Conservation (phyloP, 2,797 vertebrate species). For the Acomys russatus region DNA sequence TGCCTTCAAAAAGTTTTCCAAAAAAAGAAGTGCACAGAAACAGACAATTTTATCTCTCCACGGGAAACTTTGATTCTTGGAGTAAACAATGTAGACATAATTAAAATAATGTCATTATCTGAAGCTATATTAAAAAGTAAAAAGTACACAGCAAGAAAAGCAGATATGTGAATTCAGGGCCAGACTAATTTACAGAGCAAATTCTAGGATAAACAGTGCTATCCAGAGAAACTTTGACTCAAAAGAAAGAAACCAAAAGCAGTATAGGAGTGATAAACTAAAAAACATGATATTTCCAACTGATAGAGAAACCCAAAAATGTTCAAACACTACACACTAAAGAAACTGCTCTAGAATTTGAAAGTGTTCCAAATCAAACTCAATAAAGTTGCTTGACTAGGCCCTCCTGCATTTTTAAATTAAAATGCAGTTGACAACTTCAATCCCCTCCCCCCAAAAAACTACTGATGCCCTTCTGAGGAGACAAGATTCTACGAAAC, state of each 20-base stretch:
- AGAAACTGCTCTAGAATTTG: background rate
- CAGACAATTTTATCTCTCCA: background rate
- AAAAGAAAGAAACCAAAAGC: background rate
- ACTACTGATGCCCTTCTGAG: background rate
- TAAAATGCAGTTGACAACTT: background rate
- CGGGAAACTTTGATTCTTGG: background rate
- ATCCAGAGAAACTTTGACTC: background rate
- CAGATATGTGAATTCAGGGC: background rate
- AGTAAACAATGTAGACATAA: background rate
- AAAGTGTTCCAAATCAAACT: background rate
- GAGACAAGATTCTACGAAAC: background rate
- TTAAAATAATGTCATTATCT: background rate
- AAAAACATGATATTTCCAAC: conserved; percentile 4
- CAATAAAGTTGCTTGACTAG: background rate
- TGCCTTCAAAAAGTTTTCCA: background rate
- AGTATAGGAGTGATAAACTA: background rate
- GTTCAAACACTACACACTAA: background rate
- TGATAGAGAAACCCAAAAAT: background rate
- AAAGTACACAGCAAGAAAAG: background rate
- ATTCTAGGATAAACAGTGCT: background rate
- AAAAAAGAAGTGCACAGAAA: background rate
- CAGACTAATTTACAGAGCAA: background rate
- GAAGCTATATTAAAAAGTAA: background rate
- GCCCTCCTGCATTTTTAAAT: conserved; percentile 14
- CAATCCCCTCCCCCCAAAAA: background rate